Base-by-base conservation (phyloP, 2,888 invertebrate genomes). In the Lithosia quadra region DNA sequence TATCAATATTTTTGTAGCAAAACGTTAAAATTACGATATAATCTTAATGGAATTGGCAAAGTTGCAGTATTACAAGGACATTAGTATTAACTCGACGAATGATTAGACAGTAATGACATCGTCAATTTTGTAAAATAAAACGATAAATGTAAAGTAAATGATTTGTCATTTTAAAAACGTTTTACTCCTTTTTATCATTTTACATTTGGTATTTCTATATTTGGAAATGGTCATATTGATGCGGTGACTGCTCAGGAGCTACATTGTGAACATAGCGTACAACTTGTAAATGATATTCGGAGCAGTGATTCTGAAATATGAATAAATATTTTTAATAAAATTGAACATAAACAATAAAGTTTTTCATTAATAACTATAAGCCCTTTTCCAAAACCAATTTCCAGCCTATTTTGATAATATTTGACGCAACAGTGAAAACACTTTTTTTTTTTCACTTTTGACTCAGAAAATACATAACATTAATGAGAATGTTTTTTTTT, bases 1-100 rank as follows among this genome's bases (percentile, higher is more conserved):
- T 91, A 92, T 87, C 87, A 88, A 95, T 94, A 94, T 94, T 94
- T 94, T 93, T 95, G 91, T 94, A 93, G 84, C 84, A 81, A 88
- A 90, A 88, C 83, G 82, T 88, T 89, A 79, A 89, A n/a, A 89
- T 85, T 86, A 85, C 80, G 81, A 86, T 84, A 84, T 86, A 84
- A 88, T 87, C 86, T 85, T 86, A 89, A 71, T 87, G 89, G 86
- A 89, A 91, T 93, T 90, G 89, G 87, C 91, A 91, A 87, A 86
- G 84, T 88, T 86, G 84, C 92, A 93, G 92, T 93, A 93, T 93
- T 93, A 93, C 86, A 86, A 87, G 80, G 84, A 89, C 88, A 88
- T 88, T 90, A 91, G 89, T 90, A 89, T 91, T 92, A 90, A 86
- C 72, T 66, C 75, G 72, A 77, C 77, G 73, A 78, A 75, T 68